A percentile compares a stretch with the other conserved stretches of the same genome.
phyloP scores from a whole-genome alignment of 2,113 vertebrate genomes.

The Xenotilapia leptura region DNA sequence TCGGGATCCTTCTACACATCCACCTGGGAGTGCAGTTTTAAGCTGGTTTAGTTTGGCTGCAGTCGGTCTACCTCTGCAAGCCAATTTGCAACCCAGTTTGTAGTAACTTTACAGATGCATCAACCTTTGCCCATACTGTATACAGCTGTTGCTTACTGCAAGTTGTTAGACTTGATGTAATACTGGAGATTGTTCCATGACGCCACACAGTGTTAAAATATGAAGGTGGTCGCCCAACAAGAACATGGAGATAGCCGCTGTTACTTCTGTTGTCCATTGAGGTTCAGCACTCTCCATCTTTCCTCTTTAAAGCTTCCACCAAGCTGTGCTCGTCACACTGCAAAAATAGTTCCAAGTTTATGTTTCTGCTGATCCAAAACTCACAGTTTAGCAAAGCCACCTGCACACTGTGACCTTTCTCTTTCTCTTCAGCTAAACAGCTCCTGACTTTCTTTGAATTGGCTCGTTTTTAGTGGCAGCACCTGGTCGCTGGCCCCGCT shows the following conservation, averaged over 20 bases:
- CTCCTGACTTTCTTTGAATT: not conserved
- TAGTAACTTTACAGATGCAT: not conserved
- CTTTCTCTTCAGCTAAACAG: not conserved
- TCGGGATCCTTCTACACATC: not conserved
- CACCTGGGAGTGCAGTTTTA: not conserved
- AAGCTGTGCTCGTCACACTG: not conserved
- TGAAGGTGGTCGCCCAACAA: fast-evolving
- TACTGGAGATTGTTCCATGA: not conserved
- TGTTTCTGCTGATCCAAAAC: not conserved
- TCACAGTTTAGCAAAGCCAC: not conserved
- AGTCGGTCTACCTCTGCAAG: not conserved
- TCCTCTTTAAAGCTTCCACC: not conserved
- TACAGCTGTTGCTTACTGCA: not conserved
- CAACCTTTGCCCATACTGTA: not conserved
- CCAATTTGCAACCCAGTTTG: not conserved
- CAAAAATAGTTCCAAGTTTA: not conserved
- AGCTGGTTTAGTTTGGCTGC: not conserved
- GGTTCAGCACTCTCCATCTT: not conserved
- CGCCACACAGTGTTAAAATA: not conserved
- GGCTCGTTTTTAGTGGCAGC: not conserved
- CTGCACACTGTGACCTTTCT: not conserved
- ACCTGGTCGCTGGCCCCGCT: not conserved
- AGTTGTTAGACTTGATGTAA: not conserved
- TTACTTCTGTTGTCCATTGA: not conserved
- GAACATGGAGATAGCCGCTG: fast-evolving